Evolutionary conservation across 2,888 invertebrate genomes (phyloP).

Genomic region (Agrenia bidenticulata): DNA sequence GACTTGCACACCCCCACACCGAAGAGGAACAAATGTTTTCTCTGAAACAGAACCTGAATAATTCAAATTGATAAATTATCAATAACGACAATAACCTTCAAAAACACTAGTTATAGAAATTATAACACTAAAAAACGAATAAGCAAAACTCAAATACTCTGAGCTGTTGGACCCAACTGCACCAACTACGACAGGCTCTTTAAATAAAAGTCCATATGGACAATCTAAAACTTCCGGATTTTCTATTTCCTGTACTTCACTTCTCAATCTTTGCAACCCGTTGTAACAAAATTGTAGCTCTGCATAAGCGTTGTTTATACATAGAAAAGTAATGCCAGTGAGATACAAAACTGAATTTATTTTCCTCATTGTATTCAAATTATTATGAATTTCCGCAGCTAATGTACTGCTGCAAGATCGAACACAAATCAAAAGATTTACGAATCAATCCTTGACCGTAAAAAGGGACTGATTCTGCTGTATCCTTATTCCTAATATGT

Average conservation of each 20-base stretch:
- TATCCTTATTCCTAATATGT: too few relatives aligned
- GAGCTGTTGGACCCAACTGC: conserved; percentile 9
- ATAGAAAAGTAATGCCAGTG: too few relatives aligned
- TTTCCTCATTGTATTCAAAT: too few relatives aligned
- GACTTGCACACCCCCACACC: not conserved
- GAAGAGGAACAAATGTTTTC: not conserved
- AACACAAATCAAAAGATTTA: too few relatives aligned
- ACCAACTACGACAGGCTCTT: conserved; percentile 22
- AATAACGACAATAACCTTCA: too few relatives aligned
- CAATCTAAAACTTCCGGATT: conserved; percentile 17
- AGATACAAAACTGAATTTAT: too few relatives aligned
- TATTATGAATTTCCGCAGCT: too few relatives aligned
- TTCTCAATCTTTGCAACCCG: conserved; percentile 10
- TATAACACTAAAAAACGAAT: not conserved
- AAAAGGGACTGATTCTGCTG: too few relatives aligned
- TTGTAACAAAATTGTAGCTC: conserved; percentile 25
- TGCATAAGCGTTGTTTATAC: too few relatives aligned
- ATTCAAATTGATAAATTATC: not conserved
- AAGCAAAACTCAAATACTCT: conserved; percentile 1
- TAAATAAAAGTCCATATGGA: conserved; percentile 36
- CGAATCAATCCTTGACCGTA: too few relatives aligned
- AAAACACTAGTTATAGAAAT: not conserved
- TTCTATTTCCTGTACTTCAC: not conserved
- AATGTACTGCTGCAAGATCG: too few relatives aligned
- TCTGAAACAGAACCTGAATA: conserved; percentile 8